phyloP scores from a whole-genome alignment of 2,888 invertebrate species.

The Apeira syringaria region DNA sequence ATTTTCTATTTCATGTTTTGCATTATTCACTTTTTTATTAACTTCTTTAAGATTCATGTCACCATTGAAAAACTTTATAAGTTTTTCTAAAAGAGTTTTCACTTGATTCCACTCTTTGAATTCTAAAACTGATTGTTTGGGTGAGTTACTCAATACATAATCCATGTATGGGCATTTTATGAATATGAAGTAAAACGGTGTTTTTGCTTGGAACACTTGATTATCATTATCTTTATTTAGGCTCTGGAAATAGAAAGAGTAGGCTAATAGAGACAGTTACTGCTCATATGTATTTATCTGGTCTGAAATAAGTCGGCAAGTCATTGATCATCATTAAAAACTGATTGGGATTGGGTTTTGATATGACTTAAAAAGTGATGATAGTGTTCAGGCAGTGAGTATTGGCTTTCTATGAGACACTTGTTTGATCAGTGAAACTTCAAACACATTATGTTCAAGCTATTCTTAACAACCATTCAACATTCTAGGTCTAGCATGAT shows the following conservation, averaged over 20 bases:
- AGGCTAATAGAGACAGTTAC: too few relatives aligned
- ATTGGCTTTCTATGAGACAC: too few relatives aligned
- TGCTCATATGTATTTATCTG: too few relatives aligned
- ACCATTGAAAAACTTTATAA: constrained; percentile 56
- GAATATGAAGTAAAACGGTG: constrained; percentile 80
- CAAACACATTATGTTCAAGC: too few relatives aligned
- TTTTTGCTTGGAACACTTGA: constrained; percentile 31
- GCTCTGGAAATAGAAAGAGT: constrained; percentile 36
- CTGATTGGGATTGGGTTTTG: too few relatives aligned
- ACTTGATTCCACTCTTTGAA: constrained; percentile 80
- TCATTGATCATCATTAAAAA: too few relatives aligned
- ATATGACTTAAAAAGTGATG: too few relatives aligned
- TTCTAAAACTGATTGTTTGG: constrained; percentile 75
- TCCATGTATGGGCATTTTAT: constrained; percentile 79
- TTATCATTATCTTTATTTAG: constrained; percentile 34
- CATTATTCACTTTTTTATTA: constrained; percentile 29
- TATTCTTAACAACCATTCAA: too few relatives aligned
- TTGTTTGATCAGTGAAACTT: too few relatives aligned
- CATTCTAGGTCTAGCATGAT: too few relatives aligned
- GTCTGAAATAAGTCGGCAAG: too few relatives aligned
- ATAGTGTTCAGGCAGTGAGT: too few relatives aligned
- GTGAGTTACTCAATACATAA: constrained; percentile 77
- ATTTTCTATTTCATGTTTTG: constrained; percentile 18
- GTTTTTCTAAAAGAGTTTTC: constrained; percentile 55
- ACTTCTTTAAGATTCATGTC: constrained; percentile 43